Conservation (phyloP, 2,888 invertebrate genomes). For the Ophraella communa region DNA sequence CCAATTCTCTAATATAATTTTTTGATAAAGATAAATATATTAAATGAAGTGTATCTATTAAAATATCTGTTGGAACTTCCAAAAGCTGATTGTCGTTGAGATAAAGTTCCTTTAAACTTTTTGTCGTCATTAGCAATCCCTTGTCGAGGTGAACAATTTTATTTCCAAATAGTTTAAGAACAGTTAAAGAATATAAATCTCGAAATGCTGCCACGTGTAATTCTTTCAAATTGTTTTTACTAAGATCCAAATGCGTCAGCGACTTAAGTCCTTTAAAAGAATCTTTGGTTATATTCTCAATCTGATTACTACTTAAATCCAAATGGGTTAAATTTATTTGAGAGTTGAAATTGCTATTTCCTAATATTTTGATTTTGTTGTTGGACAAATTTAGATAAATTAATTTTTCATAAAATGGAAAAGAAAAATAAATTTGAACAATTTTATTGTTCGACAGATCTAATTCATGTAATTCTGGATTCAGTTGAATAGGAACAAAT, state of each 20-base stretch:
- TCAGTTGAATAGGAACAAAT: constrained; percentile 87
- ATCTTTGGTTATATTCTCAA: constrained; percentile 75
- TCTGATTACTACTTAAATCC: constrained; percentile 78
- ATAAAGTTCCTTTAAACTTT: constrained; percentile 74
- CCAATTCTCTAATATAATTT: constrained; percentile 78
- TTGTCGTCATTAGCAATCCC: constrained; percentile 72
- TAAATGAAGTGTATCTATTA: constrained; percentile 71
- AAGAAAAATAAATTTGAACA: constrained; percentile 76
- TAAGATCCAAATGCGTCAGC: constrained; percentile 74
- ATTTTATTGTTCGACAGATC: constrained; percentile 86
- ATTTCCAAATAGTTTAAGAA: constrained; percentile 79
- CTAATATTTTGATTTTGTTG: constrained; percentile 81
- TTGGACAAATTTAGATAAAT: constrained; percentile 81
- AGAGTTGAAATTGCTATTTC: constrained; percentile 81
- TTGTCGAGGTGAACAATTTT: constrained; percentile 75
- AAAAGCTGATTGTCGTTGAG: constrained; percentile 81
- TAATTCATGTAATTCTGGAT: constrained; percentile 84
- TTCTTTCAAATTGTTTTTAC: constrained; percentile 77
- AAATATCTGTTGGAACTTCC: constrained; percentile 75
- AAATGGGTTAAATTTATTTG: constrained; percentile 76
- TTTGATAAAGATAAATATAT: constrained; percentile 78
- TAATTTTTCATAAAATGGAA: constrained; percentile 81
- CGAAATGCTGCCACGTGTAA: constrained; percentile 79
- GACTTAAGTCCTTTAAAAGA: constrained; percentile 76
- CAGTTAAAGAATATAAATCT: constrained; percentile 75